Evolutionary conservation across 1,140 invertebrate species (phyloP).

Genomic region (Anastrepha obliqua): DNA sequence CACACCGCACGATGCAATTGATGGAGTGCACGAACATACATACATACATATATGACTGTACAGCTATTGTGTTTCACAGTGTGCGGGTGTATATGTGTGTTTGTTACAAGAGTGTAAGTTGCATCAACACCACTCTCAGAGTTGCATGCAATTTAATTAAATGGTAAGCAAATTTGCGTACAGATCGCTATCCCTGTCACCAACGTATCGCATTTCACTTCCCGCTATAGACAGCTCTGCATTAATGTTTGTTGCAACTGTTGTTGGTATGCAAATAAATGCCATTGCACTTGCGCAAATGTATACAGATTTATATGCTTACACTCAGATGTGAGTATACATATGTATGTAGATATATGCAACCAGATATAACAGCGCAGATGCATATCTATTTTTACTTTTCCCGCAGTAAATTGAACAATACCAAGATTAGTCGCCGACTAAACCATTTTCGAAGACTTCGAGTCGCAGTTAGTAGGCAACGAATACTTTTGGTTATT

Average conservation of each 20-base stretch:
- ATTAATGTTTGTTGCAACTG: not conserved
- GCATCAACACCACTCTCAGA: conserved; percentile 30
- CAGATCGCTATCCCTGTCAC: conserved; percentile 48
- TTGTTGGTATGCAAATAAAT: conserved; percentile 40
- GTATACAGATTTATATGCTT: not conserved
- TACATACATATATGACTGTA: not conserved
- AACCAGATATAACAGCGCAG: not conserved
- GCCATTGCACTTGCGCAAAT: conserved; percentile 20
- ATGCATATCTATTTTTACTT: not conserved
- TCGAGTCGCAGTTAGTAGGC: no score
- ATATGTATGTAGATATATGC: not conserved
- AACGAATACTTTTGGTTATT: no score
- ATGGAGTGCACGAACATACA: not conserved
- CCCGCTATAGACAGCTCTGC: conserved; percentile 5
- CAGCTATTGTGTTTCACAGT: not conserved
- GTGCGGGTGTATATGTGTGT: not conserved
- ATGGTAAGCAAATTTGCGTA: conserved; percentile 50
- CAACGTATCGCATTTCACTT: conserved; percentile 42
- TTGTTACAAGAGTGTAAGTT: conserved; percentile 40
- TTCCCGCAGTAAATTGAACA: not conserved
- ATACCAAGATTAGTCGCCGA: not conserved
- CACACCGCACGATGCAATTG: conserved; percentile 8
- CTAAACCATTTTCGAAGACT: no score
- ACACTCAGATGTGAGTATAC: not conserved
- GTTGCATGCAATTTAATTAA: conserved; percentile 52